Evolutionary conservation across 1,140 invertebrate species (phyloP).

Genomic region (Daktulosphaira vitifoliae): DNA sequence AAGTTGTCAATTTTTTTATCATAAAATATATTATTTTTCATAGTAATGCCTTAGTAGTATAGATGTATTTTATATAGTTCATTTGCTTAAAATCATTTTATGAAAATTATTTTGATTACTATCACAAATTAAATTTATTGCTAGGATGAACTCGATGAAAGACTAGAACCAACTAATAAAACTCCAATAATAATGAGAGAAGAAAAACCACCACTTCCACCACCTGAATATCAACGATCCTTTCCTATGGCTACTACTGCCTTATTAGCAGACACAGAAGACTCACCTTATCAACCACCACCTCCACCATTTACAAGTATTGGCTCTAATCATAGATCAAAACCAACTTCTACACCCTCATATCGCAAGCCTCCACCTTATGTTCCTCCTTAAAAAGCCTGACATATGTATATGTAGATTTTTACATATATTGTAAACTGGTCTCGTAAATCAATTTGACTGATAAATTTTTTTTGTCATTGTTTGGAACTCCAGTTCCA

Average conservation of each 20-base stretch:
- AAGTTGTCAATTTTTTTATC: no score
- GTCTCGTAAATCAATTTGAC: slow-evolving; percentile 31
- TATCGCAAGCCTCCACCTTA: slow-evolving; percentile 86
- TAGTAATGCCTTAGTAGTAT: no score
- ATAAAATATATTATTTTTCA: no score
- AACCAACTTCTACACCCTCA: slow-evolving; percentile 70
- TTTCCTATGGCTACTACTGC: slow-evolving; percentile 46
- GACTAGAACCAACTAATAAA: slow-evolving; percentile 76
- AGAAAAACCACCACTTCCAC: slow-evolving; percentile 78
- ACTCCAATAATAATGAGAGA: slow-evolving; percentile 85
- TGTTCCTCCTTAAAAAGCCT: slow-evolving; percentile 69
- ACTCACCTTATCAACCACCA: slow-evolving; percentile 64
- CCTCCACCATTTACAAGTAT: slow-evolving; percentile 68
- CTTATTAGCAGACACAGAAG: slow-evolving; percentile 45
- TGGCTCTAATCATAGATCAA: slow-evolving; percentile 54
- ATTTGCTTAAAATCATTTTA: no score
- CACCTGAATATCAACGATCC: slow-evolving; percentile 61
- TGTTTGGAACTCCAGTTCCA: neutral
- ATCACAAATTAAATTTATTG: no score
- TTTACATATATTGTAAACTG: slow-evolving; percentile 21
- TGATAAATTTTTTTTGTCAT: slow-evolving; percentile 27
- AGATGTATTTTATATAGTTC: no score
- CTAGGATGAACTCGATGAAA: slow-evolving; percentile 79
- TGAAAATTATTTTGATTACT: no score
- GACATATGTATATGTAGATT: slow-evolving; percentile 19